Base-by-base conservation (phyloP, 2,888 invertebrate genomes). In the Oxyscelio sp. region DNA sequence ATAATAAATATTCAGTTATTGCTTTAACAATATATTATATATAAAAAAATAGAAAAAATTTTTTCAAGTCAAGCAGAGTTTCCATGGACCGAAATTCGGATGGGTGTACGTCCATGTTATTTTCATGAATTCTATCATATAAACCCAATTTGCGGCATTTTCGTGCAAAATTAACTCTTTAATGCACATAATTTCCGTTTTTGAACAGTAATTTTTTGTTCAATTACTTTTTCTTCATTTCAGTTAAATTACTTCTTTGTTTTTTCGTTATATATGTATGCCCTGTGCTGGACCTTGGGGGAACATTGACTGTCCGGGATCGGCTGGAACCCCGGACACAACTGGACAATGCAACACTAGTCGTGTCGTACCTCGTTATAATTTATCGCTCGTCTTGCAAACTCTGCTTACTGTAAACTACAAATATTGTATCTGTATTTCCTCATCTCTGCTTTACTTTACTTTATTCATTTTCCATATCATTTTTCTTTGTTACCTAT, bases 371-470 rank as follows among this genome's bases (percentile, higher is more conserved):
- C 58, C 78, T 80, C 63, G 17, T 66, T 89, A 90, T 89, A 88
- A 87, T 89, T 88, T 90, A 90, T 90, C 86, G 87, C 91, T 90
- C 89, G 86, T 85, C 89, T 89, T 85, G 87, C 88, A 89, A 91
- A 91, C 89, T 88, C 88, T 89, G 88, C 88, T 52, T 90, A 89
- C 85, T 89, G 89, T 87, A 90, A 90, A 90, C 92, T 92, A 92
- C 91, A 90, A 91, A 90, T 91, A 92, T 90, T 88, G 87, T 90
- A 89, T 87, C 84, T 85, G 87, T 83, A 73, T 15, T 40, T 70
- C n/a, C n/a, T 65, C 48, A 27, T 50, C 58, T 81, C 52, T 38
- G 15, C 45, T 71, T 58, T 52, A 38, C 58, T 38, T 50, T 65
- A 54, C n/a, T 73, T 52, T 31, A 3, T 21, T 19, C 13, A 9